These are phyloP conservation scores for Eupeodes latifasciatus DNA, from an alignment of 2,888 invertebrate genomes.

Conservation along the genomic window DNA sequence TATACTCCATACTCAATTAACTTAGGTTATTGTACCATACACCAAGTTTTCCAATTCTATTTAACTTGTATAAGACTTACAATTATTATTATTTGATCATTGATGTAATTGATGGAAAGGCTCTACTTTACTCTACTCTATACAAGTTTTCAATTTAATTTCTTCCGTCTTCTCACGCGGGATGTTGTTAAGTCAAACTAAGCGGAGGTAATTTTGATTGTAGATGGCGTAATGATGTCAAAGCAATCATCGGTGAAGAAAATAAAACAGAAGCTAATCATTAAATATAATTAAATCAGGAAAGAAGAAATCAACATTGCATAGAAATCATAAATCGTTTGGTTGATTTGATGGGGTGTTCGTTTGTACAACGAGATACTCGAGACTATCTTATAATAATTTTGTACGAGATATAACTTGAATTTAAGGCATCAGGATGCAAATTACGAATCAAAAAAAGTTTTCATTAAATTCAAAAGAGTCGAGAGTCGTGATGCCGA, in stretches of 20 bases:
- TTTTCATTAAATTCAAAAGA: not conserved
- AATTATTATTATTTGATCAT: slow-evolving; percentile 24
- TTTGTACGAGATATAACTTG: slow-evolving; percentile 9
- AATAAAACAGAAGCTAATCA: slow-evolving; percentile 67
- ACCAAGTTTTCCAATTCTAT: slow-evolving; percentile 4
- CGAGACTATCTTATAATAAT: not conserved
- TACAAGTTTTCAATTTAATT: slow-evolving; percentile 53
- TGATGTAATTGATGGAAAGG: slow-evolving; percentile 59
- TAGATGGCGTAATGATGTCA: slow-evolving; percentile 61
- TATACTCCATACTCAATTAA: not conserved
- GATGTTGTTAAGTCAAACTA: not conserved
- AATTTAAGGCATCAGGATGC: slow-evolving; percentile 11
- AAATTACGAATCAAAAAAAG: not conserved
- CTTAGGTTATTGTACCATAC: slow-evolving; percentile 51
- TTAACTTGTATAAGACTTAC: not conserved
- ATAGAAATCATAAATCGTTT: slow-evolving; percentile 22
- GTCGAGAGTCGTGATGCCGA: not conserved
- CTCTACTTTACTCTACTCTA: not conserved
- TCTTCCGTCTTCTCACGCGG: slow-evolving; percentile 69
- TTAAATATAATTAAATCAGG: slow-evolving; percentile 68
- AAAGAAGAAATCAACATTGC: slow-evolving; percentile 34
- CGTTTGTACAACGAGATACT: not conserved
- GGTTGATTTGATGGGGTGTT: not conserved
- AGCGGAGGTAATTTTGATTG: slow-evolving; percentile 49
- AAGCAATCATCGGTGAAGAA: slow-evolving; percentile 50